Base-by-base conservation (phyloP, 2,888 invertebrate species). In the Leptinotarsa peninsularis region DNA sequence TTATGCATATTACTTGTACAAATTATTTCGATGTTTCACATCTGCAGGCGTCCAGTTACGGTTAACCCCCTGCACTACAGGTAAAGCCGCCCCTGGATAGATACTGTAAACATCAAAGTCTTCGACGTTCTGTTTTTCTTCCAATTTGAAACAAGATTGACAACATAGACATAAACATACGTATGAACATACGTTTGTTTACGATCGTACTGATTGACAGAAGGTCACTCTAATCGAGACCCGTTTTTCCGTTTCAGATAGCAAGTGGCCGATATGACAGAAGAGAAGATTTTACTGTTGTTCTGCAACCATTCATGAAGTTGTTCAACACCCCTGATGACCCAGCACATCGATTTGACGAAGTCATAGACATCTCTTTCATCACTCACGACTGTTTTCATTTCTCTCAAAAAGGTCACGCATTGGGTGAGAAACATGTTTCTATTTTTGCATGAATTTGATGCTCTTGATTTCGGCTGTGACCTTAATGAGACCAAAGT, bases 391-490 rank as follows among this genome's bases (percentile, higher is more conserved):
- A 94, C 86, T 94, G 94, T 88, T 94, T 94, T 87, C 94, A 94
- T 88, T 94, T 94, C 89, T 94, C 94, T 73, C 94, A 94, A 88
- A 94, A 93, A 86, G 94, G 94, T n/a, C 93, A 94, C 78, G 94
- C 94, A 1, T 86, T 94, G 71, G 93, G 93, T 93, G 88, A 88
- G 85, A 74, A 67, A 74, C 71, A 43, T 68, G 67, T 13, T 54
- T 43, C 43, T 50, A 71, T 71, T n/a, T 71, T 58, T 10, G 60
- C 2, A 27, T 10, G 7, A 10, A 52, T 52, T 67, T 23, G n/a
- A 4, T 23, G 33, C 27, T 10, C 7, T 13, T 17, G 52, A 50
- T 7, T 68, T 27, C 17, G 33, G 17, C 33, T 63, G 15, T 63
- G 33, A 15, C 1, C 33, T 21, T 0, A 63, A 63, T 33, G 27